Evolutionary conservation across 92 coral and sea anemone species (phyloP).

Genomic region (Phenganax marumi): DNA sequence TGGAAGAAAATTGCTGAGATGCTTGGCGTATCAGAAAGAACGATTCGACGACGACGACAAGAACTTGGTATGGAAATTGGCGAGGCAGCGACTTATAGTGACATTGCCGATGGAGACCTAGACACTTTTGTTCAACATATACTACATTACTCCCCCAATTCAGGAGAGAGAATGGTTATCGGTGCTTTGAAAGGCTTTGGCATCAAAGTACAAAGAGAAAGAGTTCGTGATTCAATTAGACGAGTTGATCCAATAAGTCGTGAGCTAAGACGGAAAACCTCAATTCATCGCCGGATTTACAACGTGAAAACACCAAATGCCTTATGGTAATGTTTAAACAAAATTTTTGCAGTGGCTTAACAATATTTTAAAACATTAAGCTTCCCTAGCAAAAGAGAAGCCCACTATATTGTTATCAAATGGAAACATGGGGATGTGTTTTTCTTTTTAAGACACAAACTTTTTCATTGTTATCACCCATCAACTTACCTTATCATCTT

Average conservation of each 20-base stretch:
- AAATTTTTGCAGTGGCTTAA: background rate
- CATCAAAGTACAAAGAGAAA: conserved; percentile 36
- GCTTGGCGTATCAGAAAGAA: conserved; percentile 18
- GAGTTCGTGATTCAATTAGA: conserved; percentile 28
- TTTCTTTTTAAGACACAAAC: too few species aligned
- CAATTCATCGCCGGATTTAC: conserved; percentile 30
- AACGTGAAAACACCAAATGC: conserved; percentile 38
- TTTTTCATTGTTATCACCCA: background rate
- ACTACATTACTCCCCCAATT: conserved; percentile 17
- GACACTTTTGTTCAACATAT: conserved; percentile 10
- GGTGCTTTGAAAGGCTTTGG: conserved; percentile 36
- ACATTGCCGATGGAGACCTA: conserved; percentile 5
- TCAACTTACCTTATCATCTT: background rate
- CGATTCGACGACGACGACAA: background rate
- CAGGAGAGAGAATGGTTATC: conserved; percentile 45
- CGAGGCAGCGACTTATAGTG: conserved; percentile 2
- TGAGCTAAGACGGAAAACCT: conserved; percentile 22
- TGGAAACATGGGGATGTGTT: background rate
- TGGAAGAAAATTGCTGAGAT: conserved; percentile 4
- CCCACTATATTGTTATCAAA: background rate
- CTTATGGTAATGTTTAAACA: conserved; percentile 21
- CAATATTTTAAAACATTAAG: too few species aligned
- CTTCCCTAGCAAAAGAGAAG: background rate
- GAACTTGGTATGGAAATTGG: conserved; percentile 14
- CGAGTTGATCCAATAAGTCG: conserved; percentile 44